These are phyloP conservation scores for Reticulitermes speratus DNA, from an alignment of 1,140 invertebrate species.

Conservation along the genomic window DNA sequence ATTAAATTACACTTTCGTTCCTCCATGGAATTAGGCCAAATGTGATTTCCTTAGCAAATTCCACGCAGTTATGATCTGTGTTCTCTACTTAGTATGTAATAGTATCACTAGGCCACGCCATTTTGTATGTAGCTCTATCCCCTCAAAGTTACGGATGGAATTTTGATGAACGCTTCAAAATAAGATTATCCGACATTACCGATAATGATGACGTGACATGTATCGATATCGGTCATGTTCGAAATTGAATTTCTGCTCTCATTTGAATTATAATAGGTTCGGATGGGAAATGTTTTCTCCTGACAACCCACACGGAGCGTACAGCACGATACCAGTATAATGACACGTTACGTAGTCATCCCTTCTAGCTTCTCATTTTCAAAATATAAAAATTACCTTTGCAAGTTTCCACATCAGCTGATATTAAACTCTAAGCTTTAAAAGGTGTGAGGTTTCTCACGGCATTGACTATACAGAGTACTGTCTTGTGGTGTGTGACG, in stretches of 20 bases:
- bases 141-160: neutral
- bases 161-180: slow-evolving; percentile 5
- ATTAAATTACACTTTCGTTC: too few species aligned
- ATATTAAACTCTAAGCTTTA: too few species aligned
- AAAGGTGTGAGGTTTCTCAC: too few species aligned
- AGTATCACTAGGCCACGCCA: too few species aligned
- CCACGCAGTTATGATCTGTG: too few species aligned
- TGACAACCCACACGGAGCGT: neutral
- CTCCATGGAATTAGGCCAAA: too few species aligned
- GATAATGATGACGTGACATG: slow-evolving; percentile 9
- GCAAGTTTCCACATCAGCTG: too few species aligned
- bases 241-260: slow-evolving; percentile 1
- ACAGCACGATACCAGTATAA: neutral
- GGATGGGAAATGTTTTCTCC: neutral
- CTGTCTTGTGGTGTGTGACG: too few species aligned
- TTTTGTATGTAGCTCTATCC: neutral
- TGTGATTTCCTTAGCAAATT: too few species aligned
- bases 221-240: neutral
- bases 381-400: neutral
- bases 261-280: slow-evolving; percentile 2
- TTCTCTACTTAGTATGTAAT: too few species aligned
- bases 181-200: slow-evolving; percentile 3
- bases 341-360: neutral
- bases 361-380: neutral
- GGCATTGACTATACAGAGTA: too few species aligned